Base-by-base conservation (phyloP, 2,797 vertebrate genomes). In the Chelonia mydas region DNA sequence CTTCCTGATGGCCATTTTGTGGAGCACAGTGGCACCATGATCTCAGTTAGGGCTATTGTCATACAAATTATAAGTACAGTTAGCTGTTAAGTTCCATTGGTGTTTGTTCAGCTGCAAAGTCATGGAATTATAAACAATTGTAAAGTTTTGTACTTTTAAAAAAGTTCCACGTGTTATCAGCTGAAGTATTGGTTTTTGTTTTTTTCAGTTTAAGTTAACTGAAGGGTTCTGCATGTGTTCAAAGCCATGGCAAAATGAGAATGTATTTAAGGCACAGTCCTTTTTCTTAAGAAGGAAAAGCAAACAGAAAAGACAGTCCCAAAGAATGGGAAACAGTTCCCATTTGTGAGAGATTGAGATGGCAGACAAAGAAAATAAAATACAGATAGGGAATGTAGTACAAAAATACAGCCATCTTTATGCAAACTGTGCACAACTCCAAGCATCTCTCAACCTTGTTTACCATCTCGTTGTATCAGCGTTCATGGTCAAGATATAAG, bases 391-490 rank as follows among this genome's bases (percentile, higher is more conserved):
- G 51, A n/a, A 25, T 47, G 16, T 16, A 31, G 15, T 72, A 90
- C 45, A 65, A 47, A 13, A 16, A 33, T 8, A 28, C 72, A 68
- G n/a, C 76, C 37, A 50, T 37, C 8, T 83, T 81, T 84, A 0
- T 0, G n/a, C 83, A 68, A 49, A 5, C 0, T 3, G n/a, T 81
- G 37, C 50, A 77, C 8, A 16, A 33, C 80, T 88, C 84, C 81
- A 21, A 31, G 2, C 0, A 0, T 21, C 79, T 2, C 0, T 0
- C 37, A 11, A 84, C 65, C n/a, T 55, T 11, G 1, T 37, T 87
- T 87, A n/a, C 11, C 74, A 82, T 41, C 54, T 85, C n/a, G 85
- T 1, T 8, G 6, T 0, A 0, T 49, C 6, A 13, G n/a, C 37
- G 27, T 81, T 61, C 53, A 25, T 27, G 68, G n/a, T 6, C 33